Evolutionary conservation across 2,888 invertebrate genomes (phyloP), one percentile per base, ranked within the genome.

Genomic region (Drosophila longiperda): DNA sequence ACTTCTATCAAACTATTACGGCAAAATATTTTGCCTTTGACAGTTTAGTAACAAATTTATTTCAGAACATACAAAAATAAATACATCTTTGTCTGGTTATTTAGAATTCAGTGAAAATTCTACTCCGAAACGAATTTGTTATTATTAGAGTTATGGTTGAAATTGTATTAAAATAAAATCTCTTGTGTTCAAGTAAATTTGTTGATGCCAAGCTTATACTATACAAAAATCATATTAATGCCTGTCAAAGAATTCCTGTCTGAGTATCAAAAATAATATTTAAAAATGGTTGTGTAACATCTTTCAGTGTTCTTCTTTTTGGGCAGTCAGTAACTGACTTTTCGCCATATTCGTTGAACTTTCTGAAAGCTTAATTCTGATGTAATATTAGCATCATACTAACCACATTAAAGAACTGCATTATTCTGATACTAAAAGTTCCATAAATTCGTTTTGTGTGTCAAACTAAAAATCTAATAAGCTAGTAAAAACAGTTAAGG

Each of bases 381-480:
- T 6, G 1, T 29, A 29, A 29, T 29, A 6, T 29, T 0, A 54
- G 17, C 26, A 38, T 26, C n/a, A 55, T n/a, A 4, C 38, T 7
- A n/a, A 12, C 20, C 40, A 48, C 55, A 55, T 62, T 20, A 58
- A 61, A 34, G 33, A 65, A 60, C 40, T 45, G 0, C 34, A 50
- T 42, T 48, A 45, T 23, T 58, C 53, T 29, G 26, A 12, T 15
- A 23, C 20, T 33, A 34, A 15, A 48, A 11, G 1, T 4, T 9
- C 2, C 33, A 29, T n/a, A 54, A 48, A 62, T 55, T 57, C 40
- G 65, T 38, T 75, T 58, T 53, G 26, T 17, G 12, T 48, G 17
- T 49, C 57, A 62, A 61, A 68, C 55, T 48, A 38, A 65, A 49
- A 59, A 64, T 50, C 57, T 58, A 38, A 69, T 75, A 65, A 75